Evolutionary conservation across 2,113 vertebrate genomes (phyloP).

Genomic region (Embiotoca jacksoni): DNA sequence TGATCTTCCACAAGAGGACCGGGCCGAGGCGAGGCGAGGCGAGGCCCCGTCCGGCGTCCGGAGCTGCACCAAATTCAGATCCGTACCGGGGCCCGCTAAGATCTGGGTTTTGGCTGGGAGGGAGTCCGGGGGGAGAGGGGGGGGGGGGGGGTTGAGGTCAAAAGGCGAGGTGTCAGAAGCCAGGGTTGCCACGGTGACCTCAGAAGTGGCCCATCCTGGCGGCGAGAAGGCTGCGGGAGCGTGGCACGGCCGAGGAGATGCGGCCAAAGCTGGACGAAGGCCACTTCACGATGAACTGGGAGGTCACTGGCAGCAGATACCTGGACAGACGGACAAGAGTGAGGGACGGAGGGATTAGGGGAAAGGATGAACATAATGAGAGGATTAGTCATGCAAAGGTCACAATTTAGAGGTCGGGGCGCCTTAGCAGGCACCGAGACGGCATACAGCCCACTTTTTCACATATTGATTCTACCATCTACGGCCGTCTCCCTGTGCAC

Average conservation of each 20-base stretch:
- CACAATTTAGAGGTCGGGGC: constrained; percentile 76
- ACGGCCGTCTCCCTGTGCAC: constrained; percentile 47
- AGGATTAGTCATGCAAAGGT: constrained; percentile 82
- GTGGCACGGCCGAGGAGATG: constrained; percentile 87
- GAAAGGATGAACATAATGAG: constrained; percentile 78
- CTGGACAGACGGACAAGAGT: constrained; percentile 85
- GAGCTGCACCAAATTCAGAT: constrained; percentile 51
- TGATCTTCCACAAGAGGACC: constrained; percentile 67
- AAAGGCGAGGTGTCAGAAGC: constrained; percentile 57
- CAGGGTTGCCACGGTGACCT: constrained; percentile 74
- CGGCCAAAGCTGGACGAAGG: constrained; percentile 89
- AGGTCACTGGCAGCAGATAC: constrained; percentile 95
- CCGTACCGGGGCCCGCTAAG: constrained; percentile 46
- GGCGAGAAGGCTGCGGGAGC: constrained; percentile 89
- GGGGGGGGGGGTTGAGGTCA: constrained; percentile 55
- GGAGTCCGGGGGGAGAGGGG: constrained; percentile 34
- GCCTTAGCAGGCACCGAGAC: constrained; percentile 63
- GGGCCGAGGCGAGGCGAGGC: constrained; percentile 34
- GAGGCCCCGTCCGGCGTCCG: constrained; percentile 51
- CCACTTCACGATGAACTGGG: constrained; percentile 94
- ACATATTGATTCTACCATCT: constrained; percentile 57
- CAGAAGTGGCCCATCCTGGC: constrained; percentile 92
- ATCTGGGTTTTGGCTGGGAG: constrained; percentile 61
- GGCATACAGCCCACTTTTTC: constrained; percentile 46
- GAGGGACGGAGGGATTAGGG: constrained; percentile 76